Percentiles rank a stretch among this genome's conserved stretches.
Evolutionary conservation across 2,888 invertebrate genomes (phyloP).

Genomic region (Phaedon cochleariae): DNA sequence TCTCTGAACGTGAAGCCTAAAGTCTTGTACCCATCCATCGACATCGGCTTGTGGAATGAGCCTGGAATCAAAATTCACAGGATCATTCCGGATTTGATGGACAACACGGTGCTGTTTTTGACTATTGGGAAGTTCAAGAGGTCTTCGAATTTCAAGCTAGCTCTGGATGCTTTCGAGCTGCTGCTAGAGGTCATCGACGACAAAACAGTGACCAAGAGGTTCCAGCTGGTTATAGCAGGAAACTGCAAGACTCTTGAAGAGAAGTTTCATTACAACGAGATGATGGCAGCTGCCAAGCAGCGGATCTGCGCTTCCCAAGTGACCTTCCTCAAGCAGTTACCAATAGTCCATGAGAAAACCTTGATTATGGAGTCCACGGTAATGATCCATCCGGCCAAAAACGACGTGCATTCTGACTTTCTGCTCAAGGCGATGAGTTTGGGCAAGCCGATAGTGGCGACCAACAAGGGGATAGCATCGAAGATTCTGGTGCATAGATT

Average conservation of each 20-base stretch:
- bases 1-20: constrained; percentile 43
- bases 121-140: constrained; percentile 53
- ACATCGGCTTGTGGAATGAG: constrained; percentile 54
- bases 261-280: constrained; percentile 51
- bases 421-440: constrained; percentile 54
- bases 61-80: constrained; percentile 51
- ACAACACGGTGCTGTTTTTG: constrained; percentile 52
- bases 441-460: constrained; percentile 55
- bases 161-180: constrained; percentile 55
- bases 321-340: constrained; percentile 55
- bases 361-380: constrained; percentile 53
- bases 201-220: constrained; percentile 45
- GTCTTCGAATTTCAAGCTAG: constrained; percentile 55
- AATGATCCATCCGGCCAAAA: constrained; percentile 53
- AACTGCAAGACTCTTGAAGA: constrained; percentile 51
- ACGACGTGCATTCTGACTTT: constrained; percentile 54
- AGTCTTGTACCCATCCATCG: constrained; percentile 53
- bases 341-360: constrained; percentile 55
- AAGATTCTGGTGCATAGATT: constrained; percentile 52
- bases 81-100: constrained; percentile 55
- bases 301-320: constrained; percentile 54
- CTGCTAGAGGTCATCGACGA: constrained; percentile 50
- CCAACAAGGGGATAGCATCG: constrained; percentile 54
- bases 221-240: constrained; percentile 56
- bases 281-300: constrained; percentile 50